A percentile compares a stretch with the other conserved stretches of the same genome.
Evolutionary conservation across 2,888 invertebrate genomes (phyloP).

Genomic region (Pogonocherus hispidulus): DNA sequence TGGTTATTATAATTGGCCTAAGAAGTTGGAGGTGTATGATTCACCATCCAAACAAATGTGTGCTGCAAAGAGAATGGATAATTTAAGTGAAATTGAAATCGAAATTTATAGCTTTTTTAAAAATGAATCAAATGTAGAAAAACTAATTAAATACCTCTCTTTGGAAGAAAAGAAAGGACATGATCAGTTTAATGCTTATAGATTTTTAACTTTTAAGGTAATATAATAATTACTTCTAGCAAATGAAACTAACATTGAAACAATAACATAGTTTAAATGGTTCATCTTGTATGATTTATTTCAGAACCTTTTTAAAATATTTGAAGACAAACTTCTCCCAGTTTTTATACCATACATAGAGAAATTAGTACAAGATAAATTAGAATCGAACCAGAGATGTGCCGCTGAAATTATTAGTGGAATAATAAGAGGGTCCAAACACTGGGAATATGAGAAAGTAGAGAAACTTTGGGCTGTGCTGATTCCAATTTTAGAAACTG

Average conservation of each 20-base stretch:
- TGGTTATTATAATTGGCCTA: conserved; percentile 73
- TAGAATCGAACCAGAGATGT: conserved; percentile 85
- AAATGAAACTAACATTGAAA: background rate
- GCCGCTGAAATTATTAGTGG: conserved; percentile 88
- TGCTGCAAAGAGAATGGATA: conserved; percentile 68
- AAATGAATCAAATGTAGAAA: conserved; percentile 76
- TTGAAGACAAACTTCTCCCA: conserved; percentile 77
- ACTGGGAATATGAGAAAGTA: conserved; percentile 81
- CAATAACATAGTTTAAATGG: no score
- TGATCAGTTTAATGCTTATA: conserved; percentile 81
- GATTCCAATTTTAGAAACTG: conserved; percentile 75
- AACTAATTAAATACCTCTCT: conserved; percentile 80
- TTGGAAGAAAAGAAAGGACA: conserved; percentile 90
- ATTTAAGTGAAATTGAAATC: conserved; percentile 76
- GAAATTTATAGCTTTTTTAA: conserved; percentile 79
- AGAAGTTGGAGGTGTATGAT: conserved; percentile 75
- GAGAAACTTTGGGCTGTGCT: conserved; percentile 74
- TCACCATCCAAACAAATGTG: conserved; percentile 76
- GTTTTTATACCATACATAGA: conserved; percentile 77
- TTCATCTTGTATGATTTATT: conserved; percentile 32
- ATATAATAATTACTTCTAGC: conserved; percentile 38
- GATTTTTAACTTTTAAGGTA: conserved; percentile 83
- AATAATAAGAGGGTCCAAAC: conserved; percentile 84
- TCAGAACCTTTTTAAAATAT: conserved; percentile 82
- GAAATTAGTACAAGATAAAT: conserved; percentile 76